Conservation (phyloP, 2,888 invertebrate species). For the Schizotus pectinicornis region DNA sequence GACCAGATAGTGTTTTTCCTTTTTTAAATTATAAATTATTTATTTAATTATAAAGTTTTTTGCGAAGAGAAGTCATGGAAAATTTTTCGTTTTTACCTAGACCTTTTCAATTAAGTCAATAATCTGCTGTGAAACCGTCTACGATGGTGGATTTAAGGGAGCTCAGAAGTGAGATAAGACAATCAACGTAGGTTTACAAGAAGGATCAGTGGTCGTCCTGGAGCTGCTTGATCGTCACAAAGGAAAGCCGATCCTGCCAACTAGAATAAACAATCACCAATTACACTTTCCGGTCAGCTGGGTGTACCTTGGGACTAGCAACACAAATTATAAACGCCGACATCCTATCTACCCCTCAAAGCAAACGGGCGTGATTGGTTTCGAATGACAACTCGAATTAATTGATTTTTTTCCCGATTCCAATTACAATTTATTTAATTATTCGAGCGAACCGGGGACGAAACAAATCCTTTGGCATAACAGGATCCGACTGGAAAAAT, state of each 20-base stretch:
- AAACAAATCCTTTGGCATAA: conserved; percentile 3
- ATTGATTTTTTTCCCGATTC: conserved; percentile 14
- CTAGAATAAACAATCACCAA: conserved; percentile 52
- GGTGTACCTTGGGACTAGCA: conserved; percentile 20
- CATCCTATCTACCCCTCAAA: conserved; percentile 3
- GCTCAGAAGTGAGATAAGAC: conserved; percentile 43
- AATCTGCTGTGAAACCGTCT: conserved; percentile 26
- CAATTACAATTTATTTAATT: conserved; percentile 1
- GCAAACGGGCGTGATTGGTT: conserved; percentile 16
- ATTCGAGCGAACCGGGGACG: background rate
- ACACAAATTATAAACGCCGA: conserved; percentile 19
- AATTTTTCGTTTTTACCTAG: background rate
- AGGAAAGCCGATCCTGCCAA: conserved; percentile 38
- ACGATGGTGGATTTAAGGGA: conserved; percentile 40
- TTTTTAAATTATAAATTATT: too few species aligned
- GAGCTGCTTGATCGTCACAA: conserved; percentile 34
- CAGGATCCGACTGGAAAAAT: background rate
- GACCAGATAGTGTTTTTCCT: too few species aligned
- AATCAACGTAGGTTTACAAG: conserved; percentile 40
- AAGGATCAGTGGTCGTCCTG: conserved; percentile 42
- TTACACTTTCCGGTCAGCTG: conserved; percentile 40
- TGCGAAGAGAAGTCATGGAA: too few species aligned
- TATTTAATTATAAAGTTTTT: too few species aligned
- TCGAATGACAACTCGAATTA: conserved; percentile 15
- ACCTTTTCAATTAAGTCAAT: conserved; percentile 16